Base-by-base conservation (phyloP, 2,113 vertebrate genomes). In the Silurus asotus region DNA sequence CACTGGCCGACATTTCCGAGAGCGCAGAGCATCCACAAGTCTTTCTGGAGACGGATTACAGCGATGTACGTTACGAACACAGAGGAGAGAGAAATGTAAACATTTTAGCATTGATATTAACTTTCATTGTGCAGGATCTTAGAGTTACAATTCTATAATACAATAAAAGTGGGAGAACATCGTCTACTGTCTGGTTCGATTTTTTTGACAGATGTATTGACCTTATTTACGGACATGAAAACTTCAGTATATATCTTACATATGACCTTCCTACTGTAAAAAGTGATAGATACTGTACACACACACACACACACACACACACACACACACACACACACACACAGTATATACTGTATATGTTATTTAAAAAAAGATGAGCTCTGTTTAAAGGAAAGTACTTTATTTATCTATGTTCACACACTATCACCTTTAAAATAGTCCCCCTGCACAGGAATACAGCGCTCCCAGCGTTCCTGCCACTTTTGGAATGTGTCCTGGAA, bases 1-100 rank as follows among this genome's bases (percentile, higher is more conserved):
- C 65, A n/a, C 64, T 25, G 81, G 76, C 88, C 25, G 83, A 70
- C 74, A 48, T 75, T 84, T 86, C 69, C 49, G 77, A 49, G 23
- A 23, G 56, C 49, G 49, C 67, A 19, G 56, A n/a, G 15, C 55
- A 65, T 72, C 25, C 78, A 17, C 79, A 25, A 53, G 79, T 82
- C 56, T 75, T 58, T 75, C 69, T 6, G 14, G 85, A 82, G 85
- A 82, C 8, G 14, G 80, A 62, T 81, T 20, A 86, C 67, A 48
- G 74, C 59, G 19, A 58, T 45, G 62, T 77, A 17, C n/a, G 14
- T 20, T 49, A 59, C 69, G 49, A 49, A 84, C 20, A 51, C 4
- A 14, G 70, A 8, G 7, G 56, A 25, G 75, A 8, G 69, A 48
- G 20, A 48, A 19, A 37, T 23, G 78, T 59, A 45, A 80, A 74